Evolutionary conservation across 2,797 vertebrate species (phyloP), one percentile per base, ranked within the genome.

Genomic region (Alcedo quadribrachys): DNA sequence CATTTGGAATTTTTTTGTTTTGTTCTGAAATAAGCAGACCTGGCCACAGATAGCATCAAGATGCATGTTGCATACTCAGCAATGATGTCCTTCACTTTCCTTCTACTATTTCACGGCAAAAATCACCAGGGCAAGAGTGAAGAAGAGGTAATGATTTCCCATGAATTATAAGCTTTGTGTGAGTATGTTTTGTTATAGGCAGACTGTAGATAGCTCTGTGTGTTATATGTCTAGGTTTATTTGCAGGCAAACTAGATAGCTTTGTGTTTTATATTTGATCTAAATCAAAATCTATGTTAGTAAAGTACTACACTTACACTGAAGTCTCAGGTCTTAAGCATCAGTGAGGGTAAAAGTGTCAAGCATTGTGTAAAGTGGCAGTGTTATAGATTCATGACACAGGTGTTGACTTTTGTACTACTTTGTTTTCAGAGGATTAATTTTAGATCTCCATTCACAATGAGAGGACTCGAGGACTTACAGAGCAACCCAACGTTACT

Each of bases 361-460:
- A 79, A 73, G 46, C 82, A 19, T 6, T 63, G 58, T 84, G 70
- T 83, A 73, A 93, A 92, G 87, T 87, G 15, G 32, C 18, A 68
- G 4, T 19, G 51, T 42, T 92, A 88, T 15, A 71, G 90, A 89
- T 93, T 89, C 54, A 20, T 48, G 79, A 78, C 66, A 87, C 0
- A 1, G 11, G 11, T 82, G 89, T 85, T 94, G 90, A 93, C 79
- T 95, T 92, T 82, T 87, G 57, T 68, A 77, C 75, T 87, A 13
- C 65, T 74, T 89, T 37, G 45, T 82, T 93, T 95, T 74, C 88
- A 85, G 81, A 88, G 86, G 86, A 94, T 94, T 96, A 90, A 80
- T 33, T 85, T 77, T 74, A 82, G 53, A 14, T 85, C 46, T 71
- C 90, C 4, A 16, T 87, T 85, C 61, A 78, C 65, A 75, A 33